These are phyloP conservation scores for Anguilla japonica DNA, from an alignment of 2,113 vertebrate genomes.

Conservation along the genomic window DNA sequence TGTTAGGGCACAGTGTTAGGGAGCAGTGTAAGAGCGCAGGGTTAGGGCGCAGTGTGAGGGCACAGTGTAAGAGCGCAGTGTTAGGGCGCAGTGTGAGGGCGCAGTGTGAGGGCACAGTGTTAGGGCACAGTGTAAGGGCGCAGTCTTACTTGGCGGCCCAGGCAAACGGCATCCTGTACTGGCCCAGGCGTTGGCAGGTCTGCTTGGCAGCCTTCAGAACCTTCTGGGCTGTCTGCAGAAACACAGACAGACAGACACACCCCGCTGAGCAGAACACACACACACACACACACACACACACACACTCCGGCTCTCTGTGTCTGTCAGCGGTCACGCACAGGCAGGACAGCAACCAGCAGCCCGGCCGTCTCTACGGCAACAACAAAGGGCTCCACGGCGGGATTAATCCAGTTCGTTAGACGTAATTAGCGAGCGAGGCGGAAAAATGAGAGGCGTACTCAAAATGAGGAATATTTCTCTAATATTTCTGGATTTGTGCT, in stretches of 20 bases:
- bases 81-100: too few relatives aligned
- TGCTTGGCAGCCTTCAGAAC: conserved; percentile 91
- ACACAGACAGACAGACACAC: conserved; percentile 46
- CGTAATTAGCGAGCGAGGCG: neutral
- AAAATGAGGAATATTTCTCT: neutral
- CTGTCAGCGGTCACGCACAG: neutral
- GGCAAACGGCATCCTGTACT: conserved; percentile 95
- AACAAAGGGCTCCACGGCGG: neutral
- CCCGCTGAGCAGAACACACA: neutral
- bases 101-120: too few relatives aligned
- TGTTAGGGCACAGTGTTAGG: too few relatives aligned
- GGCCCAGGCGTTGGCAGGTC: conserved; percentile 88
- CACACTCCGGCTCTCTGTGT: neutral
- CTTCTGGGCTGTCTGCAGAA: conserved; percentile 86
- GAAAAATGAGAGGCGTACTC: neutral
- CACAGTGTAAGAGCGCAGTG: too few relatives aligned
- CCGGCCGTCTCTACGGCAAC: neutral
- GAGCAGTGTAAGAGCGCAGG: too few relatives aligned
- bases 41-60: too few relatives aligned
- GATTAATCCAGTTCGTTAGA: neutral
- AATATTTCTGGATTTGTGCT: neutral
- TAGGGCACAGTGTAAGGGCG: neutral
- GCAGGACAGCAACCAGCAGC: neutral
- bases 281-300: neutral
- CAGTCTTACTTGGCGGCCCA: conserved; percentile 91